Percentiles rank a stretch among this genome's conserved stretches.
phyloP scores from a whole-genome alignment of 2,113 vertebrate species.

The Heterotilapia buettikoferi region DNA sequence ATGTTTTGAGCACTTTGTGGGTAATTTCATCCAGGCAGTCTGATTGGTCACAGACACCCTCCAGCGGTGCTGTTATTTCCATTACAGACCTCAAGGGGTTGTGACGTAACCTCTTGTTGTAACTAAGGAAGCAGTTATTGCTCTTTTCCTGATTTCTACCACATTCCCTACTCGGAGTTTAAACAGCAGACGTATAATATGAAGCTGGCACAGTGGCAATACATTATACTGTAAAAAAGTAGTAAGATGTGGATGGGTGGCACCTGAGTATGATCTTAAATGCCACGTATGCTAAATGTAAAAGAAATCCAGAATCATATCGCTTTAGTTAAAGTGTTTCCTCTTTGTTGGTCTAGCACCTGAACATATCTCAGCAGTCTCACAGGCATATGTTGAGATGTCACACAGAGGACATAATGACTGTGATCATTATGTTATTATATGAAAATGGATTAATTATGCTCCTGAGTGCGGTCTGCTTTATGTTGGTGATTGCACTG shows the following conservation, averaged over 20 bases:
- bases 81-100: neutral
- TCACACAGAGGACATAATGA: neutral
- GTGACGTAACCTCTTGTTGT: neutral
- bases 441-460: neutral
- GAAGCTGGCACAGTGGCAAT: neutral
- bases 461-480: neutral
- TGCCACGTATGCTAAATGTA: neutral
- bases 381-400: neutral
- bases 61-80: constrained; percentile 15
- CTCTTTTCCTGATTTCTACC: neutral
- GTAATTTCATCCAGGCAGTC: constrained; percentile 11
- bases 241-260: neutral
- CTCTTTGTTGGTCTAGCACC: neutral
- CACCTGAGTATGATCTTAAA: neutral
- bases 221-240: neutral
- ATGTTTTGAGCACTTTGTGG: constrained; percentile 2
- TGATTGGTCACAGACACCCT: constrained; percentile 31
- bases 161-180: neutral
- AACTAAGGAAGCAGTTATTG: constrained; percentile 7
- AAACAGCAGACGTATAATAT: neutral
- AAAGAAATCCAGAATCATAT: neutral
- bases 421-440: neutral
- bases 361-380: neutral
- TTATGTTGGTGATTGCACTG: neutral
- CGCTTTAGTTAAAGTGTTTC: neutral